Percentiles rank a stretch among this genome's conserved stretches.
phyloP scores from a whole-genome alignment of 2,888 invertebrate species.

The Seladonia tumulorum region DNA sequence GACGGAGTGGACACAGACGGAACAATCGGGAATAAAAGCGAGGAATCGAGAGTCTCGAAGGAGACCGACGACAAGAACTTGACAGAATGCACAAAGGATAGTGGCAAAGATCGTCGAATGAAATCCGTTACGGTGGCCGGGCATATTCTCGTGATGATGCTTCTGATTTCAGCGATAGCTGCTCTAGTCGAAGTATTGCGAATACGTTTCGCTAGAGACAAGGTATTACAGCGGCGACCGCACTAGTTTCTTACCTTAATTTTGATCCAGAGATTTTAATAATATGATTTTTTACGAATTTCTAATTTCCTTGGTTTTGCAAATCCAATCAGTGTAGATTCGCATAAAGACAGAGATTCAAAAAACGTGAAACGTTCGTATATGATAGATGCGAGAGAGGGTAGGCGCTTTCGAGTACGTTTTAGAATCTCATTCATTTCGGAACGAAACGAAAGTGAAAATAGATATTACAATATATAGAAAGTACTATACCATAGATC shows the following conservation, averaged over 20 bases:
- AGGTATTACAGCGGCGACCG: slow-evolving; percentile 72
- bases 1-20: background rate
- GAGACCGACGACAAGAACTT: slow-evolving; percentile 47
- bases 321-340: slow-evolving; percentile 55
- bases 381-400: slow-evolving; percentile 10
- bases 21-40: background rate
- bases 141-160: slow-evolving; percentile 79
- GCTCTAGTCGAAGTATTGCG: slow-evolving; percentile 79
- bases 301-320: slow-evolving; percentile 37
- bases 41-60: slow-evolving; percentile 42
- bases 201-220: slow-evolving; percentile 76
- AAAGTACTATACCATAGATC: background rate
- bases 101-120: slow-evolving; percentile 59
- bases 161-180: slow-evolving; percentile 77
- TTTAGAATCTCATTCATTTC: slow-evolving; percentile 11
- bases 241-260: slow-evolving; percentile 33
- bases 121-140: slow-evolving; percentile 77
- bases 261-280: slow-evolving; percentile 21
- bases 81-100: slow-evolving; percentile 52
- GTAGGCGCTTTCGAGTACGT: background rate
- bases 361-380: slow-evolving; percentile 8
- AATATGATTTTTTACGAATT: slow-evolving; percentile 4
- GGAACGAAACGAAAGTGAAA: slow-evolving; percentile 18
- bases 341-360: slow-evolving; percentile 31
- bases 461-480: slow-evolving; percentile 17